Base-by-base conservation (phyloP, 2,888 invertebrate genomes). In the Cosmorhoe ocellata region DNA sequence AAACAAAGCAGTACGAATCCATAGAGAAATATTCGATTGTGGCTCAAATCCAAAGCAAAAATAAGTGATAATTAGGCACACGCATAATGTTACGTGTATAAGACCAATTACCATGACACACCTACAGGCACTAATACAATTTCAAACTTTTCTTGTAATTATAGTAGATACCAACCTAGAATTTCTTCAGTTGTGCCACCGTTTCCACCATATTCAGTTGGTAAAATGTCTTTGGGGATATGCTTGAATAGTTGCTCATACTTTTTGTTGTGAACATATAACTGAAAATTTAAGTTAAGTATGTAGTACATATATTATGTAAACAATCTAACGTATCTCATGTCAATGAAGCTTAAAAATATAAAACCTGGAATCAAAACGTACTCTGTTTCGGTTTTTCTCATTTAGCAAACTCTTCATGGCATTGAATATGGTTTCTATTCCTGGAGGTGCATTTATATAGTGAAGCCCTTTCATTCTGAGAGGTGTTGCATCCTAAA, bases 121-220 rank as follows among this genome's bases (percentile, higher is more conserved):
- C n/a, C n/a, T n/a, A n/a, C n/a, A n/a, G n/a, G n/a, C n/a, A n/a
- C n/a, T n/a, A 26, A 11, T 36, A 22, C 4, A n/a, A 24, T 24
- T 11, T 11, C 3, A 24, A 36, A 6, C 8, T 8, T 22, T 24
- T 24, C 11, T 24, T 36, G 1, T 4, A 5, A 24, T 5, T 18
- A 5, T 24, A 24, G 1, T 24, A 13, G 12, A 22, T 26, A 44
- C 44, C 51, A 66, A 82, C 84, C 75, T 55, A 64, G 63, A 37
- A 92, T 80, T 61, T 91, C 89, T 44, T 81, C 75, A 1, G 92
- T 71, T 4, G 91, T 81, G 0, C 92, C 92, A 22, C 88, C 92
- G 8, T 86, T 85, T 0, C 94, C 94, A 8, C 94, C 94, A 66
- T 94, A 94, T 68, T 94, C 94, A 6, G 72, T 74, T 0, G 94